Conservation (phyloP, 2,113 vertebrate species). For the Corydoras sp. region DNA sequence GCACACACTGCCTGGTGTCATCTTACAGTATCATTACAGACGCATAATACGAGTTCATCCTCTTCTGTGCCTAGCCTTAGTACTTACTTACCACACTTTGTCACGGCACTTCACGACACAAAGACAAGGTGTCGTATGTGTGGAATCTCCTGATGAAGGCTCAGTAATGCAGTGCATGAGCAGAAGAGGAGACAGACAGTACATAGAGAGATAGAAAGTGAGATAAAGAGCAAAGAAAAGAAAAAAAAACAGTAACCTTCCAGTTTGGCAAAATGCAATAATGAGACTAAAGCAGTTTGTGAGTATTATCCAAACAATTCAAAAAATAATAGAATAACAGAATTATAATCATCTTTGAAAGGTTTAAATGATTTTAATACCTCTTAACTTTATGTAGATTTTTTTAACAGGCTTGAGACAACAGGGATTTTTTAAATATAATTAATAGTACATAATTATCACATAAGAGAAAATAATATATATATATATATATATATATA, state of each 20-base stretch:
- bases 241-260: conserved; percentile 17
- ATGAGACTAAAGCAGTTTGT: not conserved
- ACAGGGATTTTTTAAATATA: too few relatives aligned
- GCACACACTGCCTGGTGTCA: conserved; percentile 27
- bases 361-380: too few relatives aligned
- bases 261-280: conserved; percentile 15
- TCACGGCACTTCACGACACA: conserved; percentile 40
- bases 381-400: too few relatives aligned
- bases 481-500: too few relatives aligned
- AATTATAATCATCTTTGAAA: too few relatives aligned
- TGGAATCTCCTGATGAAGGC: conserved; percentile 33
- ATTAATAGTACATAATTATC: too few relatives aligned
- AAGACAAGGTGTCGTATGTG: conserved; percentile 39
- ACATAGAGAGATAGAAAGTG: conserved; percentile 16
- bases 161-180: conserved; percentile 30
- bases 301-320: not conserved
- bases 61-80: conserved; percentile 34
- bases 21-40: conserved; percentile 42
- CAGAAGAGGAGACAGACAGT: not conserved
- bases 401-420: too few relatives aligned
- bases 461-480: too few relatives aligned
- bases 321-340: too few relatives aligned
- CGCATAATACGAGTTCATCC: conserved; percentile 39
- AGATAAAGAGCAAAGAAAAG: conserved; percentile 32
- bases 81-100: conserved; percentile 34